Percentiles rank a stretch among this genome's conserved stretches.
Evolutionary conservation across 2,888 invertebrate species (phyloP).

Genomic region (Lasius platythorax): DNA sequence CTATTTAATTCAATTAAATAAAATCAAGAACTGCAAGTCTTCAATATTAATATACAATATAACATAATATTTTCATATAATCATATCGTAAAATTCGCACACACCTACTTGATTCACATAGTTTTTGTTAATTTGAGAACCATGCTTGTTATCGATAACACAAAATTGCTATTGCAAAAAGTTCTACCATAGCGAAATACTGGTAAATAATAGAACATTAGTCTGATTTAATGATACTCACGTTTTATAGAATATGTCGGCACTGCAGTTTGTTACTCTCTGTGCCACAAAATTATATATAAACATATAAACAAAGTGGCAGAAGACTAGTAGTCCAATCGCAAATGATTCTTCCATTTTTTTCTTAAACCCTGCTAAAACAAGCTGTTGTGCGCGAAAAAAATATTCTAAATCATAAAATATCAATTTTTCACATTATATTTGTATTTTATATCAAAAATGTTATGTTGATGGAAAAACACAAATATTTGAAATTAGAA

Average conservation of each 20-base stretch:
- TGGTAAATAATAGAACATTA: not conserved
- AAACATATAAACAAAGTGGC: conserved; percentile 34
- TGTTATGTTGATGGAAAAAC: not conserved
- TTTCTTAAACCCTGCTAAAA: not conserved
- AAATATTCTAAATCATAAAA: not conserved
- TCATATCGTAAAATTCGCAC: not conserved
- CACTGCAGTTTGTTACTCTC: not conserved
- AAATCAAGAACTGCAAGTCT: not conserved
- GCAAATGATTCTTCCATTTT: not conserved
- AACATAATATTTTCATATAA: not conserved
- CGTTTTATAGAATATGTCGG: conserved; percentile 13
- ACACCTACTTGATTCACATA: not conserved
- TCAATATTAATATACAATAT: not conserved
- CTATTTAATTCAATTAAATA: conserved; percentile 9
- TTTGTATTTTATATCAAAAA: not conserved
- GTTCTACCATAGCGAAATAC: not conserved
- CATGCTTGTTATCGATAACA: not conserved
- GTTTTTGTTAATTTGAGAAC: not conserved
- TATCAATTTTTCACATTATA: not conserved
- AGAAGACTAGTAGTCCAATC: not conserved
- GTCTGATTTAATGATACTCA: conserved; percentile 30
- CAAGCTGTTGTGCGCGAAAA: not conserved
- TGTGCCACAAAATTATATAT: not conserved
- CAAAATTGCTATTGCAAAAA: not conserved
- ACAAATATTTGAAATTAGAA: not conserved